Evolutionary conservation across 2,888 invertebrate species (phyloP).

Genomic region (Rutpela maculata): DNA sequence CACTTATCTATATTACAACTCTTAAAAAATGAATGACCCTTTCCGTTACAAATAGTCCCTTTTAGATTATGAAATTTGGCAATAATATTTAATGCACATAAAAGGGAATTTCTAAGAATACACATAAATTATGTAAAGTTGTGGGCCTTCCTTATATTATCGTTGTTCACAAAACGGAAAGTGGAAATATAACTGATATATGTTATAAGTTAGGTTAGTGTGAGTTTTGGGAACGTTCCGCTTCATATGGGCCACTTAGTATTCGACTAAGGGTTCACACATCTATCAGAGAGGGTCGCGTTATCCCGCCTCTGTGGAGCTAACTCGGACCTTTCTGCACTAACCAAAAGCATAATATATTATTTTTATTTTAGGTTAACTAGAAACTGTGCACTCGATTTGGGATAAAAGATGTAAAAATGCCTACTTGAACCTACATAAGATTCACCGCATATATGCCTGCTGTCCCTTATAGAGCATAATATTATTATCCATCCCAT

Average conservation of each 20-base stretch:
- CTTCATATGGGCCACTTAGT: slow-evolving; percentile 41
- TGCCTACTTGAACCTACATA: slow-evolving; percentile 33
- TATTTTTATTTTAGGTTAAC: slow-evolving; percentile 42
- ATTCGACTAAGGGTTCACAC: slow-evolving; percentile 41
- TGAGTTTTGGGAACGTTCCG: slow-evolving; percentile 28
- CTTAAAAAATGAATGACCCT: slow-evolving; percentile 6
- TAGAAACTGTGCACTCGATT: slow-evolving; percentile 38
- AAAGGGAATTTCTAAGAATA: slow-evolving; percentile 46
- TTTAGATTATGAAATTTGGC: slow-evolving; percentile 29
- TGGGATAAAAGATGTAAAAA: slow-evolving; percentile 39
- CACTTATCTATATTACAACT: not conserved
- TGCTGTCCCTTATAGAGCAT: not conserved
- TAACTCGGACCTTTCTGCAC: slow-evolving; percentile 38
- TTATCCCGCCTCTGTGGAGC: slow-evolving; percentile 35
- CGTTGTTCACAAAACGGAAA: slow-evolving; percentile 47
- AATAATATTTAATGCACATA: slow-evolving; percentile 27
- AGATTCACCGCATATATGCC: slow-evolving; percentile 11
- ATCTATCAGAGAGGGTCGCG: slow-evolving; percentile 39
- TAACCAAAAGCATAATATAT: slow-evolving; percentile 39
- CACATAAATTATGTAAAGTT: slow-evolving; percentile 49
- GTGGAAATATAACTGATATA: slow-evolving; percentile 47
- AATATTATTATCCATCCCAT: not conserved
- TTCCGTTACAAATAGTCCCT: slow-evolving; percentile 21
- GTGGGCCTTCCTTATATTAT: slow-evolving; percentile 40
- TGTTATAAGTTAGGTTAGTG: slow-evolving; percentile 37